These are phyloP conservation scores for Aphelocoma californica DNA, from an alignment of 2,797 vertebrate genomes.

Conservation along the genomic window DNA sequence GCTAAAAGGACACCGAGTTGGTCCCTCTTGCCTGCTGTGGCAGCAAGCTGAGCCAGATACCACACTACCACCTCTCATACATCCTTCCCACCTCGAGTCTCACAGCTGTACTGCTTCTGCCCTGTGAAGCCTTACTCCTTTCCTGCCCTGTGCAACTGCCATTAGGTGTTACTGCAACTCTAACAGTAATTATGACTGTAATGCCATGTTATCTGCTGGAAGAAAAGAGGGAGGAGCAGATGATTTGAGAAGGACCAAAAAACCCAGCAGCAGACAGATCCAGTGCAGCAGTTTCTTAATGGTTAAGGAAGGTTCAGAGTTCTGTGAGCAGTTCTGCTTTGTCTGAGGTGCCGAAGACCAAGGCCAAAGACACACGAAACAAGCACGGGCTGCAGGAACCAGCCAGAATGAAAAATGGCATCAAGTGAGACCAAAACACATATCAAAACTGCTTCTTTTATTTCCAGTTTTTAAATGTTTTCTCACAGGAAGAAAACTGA, in stretches of 20 bases:
- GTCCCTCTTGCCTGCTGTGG: background rate
- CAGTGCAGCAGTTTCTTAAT: background rate
- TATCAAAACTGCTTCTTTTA: background rate
- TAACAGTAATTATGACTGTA: background rate
- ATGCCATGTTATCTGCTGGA: background rate
- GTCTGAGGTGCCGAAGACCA: background rate
- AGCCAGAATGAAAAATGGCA: background rate
- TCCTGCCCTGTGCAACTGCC: background rate
- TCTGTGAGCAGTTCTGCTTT: background rate
- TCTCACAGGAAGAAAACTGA: background rate
- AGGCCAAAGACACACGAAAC: rapidly evolving
- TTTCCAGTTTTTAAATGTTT: background rate
- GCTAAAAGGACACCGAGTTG: background rate
- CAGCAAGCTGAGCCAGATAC: background rate
- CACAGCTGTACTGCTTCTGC: background rate
- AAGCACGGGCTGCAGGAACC: background rate
- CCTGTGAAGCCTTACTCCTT: background rate
- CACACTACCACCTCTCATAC: background rate
- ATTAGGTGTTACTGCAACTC: background rate
- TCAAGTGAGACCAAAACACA: background rate
- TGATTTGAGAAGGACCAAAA: background rate
- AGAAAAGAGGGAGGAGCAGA: background rate
- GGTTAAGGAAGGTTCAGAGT: background rate
- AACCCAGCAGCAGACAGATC: background rate
- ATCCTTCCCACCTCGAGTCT: background rate